Evolutionary conservation across 2,888 invertebrate genomes (phyloP), one percentile per base, ranked within the genome.

Genomic region (Phlogophora meticulosa): DNA sequence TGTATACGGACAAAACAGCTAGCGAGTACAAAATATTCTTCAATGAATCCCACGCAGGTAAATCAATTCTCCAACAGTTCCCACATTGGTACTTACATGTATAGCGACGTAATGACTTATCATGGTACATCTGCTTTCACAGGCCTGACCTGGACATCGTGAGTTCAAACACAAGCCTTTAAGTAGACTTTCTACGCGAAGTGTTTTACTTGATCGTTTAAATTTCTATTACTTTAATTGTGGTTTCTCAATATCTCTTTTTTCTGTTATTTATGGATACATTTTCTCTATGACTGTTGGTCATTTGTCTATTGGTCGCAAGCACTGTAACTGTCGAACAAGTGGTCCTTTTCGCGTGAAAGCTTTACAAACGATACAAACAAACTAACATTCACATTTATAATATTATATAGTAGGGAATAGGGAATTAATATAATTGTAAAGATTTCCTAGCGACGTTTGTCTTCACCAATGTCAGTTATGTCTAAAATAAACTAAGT

Each of bases 111-210:
- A 67, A 78, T 73, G 51, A 56, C 40, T 7, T 42, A 56, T 58
- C 51, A 67, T 67, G 78, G 59, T 48, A 24, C n/a, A 59, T 61
- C n/a, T 17, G 15, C 75, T 76, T 76, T 76, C 78, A 43, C 78
- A 67, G 60, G 56, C 75, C 68, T n/a, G 42, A 28, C 61, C 58
- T 42, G 7, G 2, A 13, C 22, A n/a, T 56, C 75, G 78, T 76
- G 75, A 78, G 65, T 64, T 77, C 72, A 77, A 48, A 32, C 36
- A 32, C 17, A 22, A 11, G 28, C 15, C 36, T 55, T 53, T 24
- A 36, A 53, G 52, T 65, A 13, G 22, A 78, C 78, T 76, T 78
- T 76, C 75, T 73, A 75, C 36, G 15, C 1, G 32, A 67, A 68
- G 46, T 78, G 61, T 78, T 59, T 75, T 67, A 77, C 74, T 36